phyloP scores from a whole-genome alignment of 2,113 vertebrate species.

The Poeciliopsis turrubarensis region DNA sequence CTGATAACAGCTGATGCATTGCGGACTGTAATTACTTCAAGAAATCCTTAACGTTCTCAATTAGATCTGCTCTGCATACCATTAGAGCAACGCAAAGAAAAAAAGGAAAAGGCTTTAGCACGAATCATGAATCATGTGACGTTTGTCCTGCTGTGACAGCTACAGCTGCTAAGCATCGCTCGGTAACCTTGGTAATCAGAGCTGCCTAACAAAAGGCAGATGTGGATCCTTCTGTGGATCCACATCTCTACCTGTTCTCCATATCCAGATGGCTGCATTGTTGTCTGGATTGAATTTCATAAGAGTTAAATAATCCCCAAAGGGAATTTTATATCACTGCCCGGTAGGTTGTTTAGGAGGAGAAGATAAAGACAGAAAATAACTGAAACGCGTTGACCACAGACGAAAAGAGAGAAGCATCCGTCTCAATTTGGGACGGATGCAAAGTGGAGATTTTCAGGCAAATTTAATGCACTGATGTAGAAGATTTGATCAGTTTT shows the following conservation, averaged over 20 bases:
- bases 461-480: neutral
- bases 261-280: constrained; percentile 72
- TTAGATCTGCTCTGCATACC: constrained; percentile 15
- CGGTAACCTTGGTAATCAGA: constrained; percentile 76
- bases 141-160: constrained; percentile 60
- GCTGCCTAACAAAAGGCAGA: constrained; percentile 66
- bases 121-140: constrained; percentile 53
- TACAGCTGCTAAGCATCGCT: constrained; percentile 58
- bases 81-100: constrained; percentile 6
- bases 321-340: neutral
- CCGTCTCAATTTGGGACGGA: neutral
- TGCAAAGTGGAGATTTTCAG: neutral
- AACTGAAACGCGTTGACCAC: neutral
- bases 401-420: neutral
- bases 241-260: constrained; percentile 53
- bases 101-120: constrained; percentile 28
- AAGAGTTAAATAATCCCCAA: neutral
- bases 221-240: constrained; percentile 59
- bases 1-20: constrained; percentile 23
- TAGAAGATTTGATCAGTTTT: neutral
- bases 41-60: constrained; percentile 17
- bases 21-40: constrained; percentile 11
- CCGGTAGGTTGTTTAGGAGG: neutral
- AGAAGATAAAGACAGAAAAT: neutral
- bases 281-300: constrained; percentile 27